These are phyloP conservation scores for Percopsis omiscomaycus DNA, from an alignment of 2,797 vertebrate species.

Conservation along the genomic window DNA sequence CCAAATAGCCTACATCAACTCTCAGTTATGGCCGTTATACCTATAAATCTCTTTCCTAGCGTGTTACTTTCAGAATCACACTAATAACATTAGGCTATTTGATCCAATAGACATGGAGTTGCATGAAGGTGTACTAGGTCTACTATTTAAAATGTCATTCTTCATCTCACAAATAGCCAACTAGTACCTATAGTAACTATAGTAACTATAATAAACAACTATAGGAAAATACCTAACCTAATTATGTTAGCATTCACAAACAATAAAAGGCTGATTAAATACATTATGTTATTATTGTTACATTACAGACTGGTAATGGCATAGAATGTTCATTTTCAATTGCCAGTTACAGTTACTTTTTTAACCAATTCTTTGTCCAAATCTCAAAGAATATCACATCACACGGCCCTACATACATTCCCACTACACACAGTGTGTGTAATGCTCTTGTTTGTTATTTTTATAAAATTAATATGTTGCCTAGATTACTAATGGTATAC, in stretches of 20 bases:
- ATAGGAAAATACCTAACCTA: no score
- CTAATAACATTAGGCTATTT: constrained; percentile 12
- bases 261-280: no score
- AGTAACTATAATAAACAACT: not conserved
- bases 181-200: not conserved
- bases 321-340: no score
- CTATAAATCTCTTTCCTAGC: constrained; percentile 2
- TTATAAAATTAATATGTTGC: no score
- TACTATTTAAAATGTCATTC: not conserved
- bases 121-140: constrained; percentile 4
- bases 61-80: constrained; percentile 12
- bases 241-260: no score
- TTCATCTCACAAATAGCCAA: not conserved
- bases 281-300: no score
- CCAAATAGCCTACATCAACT: not conserved
- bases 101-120: not conserved
- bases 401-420: not conserved
- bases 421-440: no score
- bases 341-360: not conserved
- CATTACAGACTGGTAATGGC: no score
- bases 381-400: not conserved
- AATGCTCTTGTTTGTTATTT: no score
- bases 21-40: not conserved
- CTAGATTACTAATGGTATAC: no score
- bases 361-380: not conserved